Conservation (phyloP, 2,888 invertebrate genomes). For the Acanthosepion esculentum region DNA sequence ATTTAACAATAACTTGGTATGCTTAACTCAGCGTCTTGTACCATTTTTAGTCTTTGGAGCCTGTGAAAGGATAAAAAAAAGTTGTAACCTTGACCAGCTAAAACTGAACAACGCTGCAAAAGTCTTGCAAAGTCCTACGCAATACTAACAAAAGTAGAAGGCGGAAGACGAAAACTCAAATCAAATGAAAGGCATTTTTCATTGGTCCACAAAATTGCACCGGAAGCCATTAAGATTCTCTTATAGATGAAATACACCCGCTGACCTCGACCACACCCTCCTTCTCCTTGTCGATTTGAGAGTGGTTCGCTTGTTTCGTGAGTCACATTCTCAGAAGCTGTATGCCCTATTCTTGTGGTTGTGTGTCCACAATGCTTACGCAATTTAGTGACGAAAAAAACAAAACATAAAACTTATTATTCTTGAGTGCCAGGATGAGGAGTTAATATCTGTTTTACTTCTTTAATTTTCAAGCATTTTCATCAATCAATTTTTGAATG, state of each 20-base stretch:
- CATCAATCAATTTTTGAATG: background rate
- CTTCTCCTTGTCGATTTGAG: background rate
- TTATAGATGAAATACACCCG: background rate
- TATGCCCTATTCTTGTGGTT: background rate
- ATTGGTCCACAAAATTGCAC: background rate
- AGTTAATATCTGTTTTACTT: background rate
- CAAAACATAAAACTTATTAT: background rate
- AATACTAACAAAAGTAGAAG: background rate
- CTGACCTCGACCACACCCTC: background rate
- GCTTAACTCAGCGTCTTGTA: no score
- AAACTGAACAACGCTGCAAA: no score
- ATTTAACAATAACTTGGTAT: no score
- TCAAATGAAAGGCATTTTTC: background rate
- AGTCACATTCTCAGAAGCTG: background rate
- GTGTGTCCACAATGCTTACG: background rate
- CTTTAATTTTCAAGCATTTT: background rate
- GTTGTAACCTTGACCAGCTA: no score
- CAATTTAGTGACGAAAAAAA: background rate
- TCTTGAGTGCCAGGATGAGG: background rate
- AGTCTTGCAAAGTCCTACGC: no score
- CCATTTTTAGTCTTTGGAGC: no score
- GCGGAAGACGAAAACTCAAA: background rate
- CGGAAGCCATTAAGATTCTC: background rate
- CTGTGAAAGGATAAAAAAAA: no score
- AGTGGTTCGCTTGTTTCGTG: background rate